A percentile compares a stretch with the other conserved stretches of the same genome.
Evolutionary conservation across 2,113 vertebrate genomes (phyloP).

Genomic region (Noturus placidus): DNA sequence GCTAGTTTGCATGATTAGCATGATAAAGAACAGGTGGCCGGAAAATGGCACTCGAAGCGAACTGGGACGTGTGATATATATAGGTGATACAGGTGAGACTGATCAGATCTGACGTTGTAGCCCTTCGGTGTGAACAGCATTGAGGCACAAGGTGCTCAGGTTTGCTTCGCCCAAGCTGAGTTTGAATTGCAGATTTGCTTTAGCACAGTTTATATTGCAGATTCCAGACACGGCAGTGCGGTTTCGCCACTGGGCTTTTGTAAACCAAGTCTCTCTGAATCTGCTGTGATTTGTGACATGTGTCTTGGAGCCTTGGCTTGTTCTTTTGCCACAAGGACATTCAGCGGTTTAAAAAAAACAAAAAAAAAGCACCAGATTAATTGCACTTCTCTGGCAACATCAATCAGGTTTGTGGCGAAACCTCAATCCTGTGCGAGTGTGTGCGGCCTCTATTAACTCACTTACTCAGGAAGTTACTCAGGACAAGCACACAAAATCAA

Average conservation of each 20-base stretch:
- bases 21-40: conserved; percentile 5
- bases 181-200: background rate
- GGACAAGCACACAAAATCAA: conserved; percentile 15
- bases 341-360: conserved; percentile 27
- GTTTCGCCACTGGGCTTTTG: conserved; percentile 23
- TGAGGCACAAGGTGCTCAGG: background rate
- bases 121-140: background rate
- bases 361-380: conserved; percentile 36
- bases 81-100: background rate
- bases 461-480: conserved; percentile 46
- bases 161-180: background rate
- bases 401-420: conserved; percentile 51
- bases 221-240: conserved; percentile 2
- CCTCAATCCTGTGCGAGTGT: conserved; percentile 27
- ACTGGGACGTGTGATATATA: background rate
- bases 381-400: conserved; percentile 49
- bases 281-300: conserved; percentile 28
- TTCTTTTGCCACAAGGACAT: conserved; percentile 37
- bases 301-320: conserved; percentile 21
- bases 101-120: background rate
- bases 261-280: conserved; percentile 5
- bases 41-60: background rate
- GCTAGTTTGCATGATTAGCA: background rate
- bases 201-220: conserved; percentile 1
- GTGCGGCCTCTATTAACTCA: conserved; percentile 45